Conservation (phyloP, 2,113 vertebrate genomes). For the Pterocles orientalis region DNA sequence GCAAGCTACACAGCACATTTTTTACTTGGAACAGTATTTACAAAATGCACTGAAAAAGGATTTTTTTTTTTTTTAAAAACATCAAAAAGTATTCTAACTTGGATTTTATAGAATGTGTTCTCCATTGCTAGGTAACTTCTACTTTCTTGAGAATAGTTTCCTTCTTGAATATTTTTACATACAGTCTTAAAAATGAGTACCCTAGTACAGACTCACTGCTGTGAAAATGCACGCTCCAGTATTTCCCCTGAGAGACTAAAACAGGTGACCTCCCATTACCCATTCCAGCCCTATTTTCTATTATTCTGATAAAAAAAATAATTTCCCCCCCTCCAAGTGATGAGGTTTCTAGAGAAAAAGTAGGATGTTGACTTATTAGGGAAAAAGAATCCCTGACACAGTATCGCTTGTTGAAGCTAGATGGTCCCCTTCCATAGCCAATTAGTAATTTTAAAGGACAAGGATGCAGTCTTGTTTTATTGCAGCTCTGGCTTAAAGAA, state of each 20-base stretch:
- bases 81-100: not conserved
- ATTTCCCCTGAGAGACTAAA: not conserved
- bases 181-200: not conserved
- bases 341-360: not conserved
- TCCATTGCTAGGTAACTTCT: not conserved
- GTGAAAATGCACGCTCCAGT: not conserved
- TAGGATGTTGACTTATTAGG: rapidly evolving
- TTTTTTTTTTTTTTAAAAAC: not conserved
- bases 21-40: not conserved
- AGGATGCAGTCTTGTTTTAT: not conserved
- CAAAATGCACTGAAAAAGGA: not conserved
- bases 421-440: not conserved
- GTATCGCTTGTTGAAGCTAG: not conserved
- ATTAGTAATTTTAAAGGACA: no score
- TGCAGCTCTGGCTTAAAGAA: not conserved
- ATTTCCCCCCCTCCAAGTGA: not conserved
- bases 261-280: not conserved
- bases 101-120: not conserved
- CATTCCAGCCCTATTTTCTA: not conserved
- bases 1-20: not conserved
- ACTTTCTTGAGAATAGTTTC: not conserved
- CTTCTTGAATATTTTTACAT: not conserved
- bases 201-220: not conserved
- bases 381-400: not conserved
- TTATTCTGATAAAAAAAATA: not conserved